Conservation (phyloP, 2,888 invertebrate species). For the Apodemia mormo region DNA sequence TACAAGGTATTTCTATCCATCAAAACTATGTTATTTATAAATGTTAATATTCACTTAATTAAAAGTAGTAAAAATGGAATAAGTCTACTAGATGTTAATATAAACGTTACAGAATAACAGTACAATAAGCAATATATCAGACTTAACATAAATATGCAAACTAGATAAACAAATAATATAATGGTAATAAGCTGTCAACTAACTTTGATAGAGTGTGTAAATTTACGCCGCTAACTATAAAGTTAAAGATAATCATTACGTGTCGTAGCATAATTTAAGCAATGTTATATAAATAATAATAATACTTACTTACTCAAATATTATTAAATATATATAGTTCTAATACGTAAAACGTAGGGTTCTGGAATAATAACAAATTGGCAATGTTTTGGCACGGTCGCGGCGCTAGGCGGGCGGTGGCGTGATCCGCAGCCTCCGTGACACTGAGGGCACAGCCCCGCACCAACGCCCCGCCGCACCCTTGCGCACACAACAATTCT, state of each 20-base stretch:
- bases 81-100: too few species aligned
- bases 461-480: constrained; percentile 41
- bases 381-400: constrained; percentile 50
- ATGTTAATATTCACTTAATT: too few species aligned
- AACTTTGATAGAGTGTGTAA: constrained; percentile 1
- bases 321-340: constrained; percentile 4
- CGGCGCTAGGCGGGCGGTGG: constrained; percentile 64
- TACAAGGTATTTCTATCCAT: too few species aligned
- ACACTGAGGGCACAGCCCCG: constrained; percentile 62
- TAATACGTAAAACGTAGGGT: background rate
- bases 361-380: constrained; percentile 7
- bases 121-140: too few species aligned
- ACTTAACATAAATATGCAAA: background rate
- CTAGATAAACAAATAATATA: constrained; percentile 9
- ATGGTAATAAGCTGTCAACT: constrained; percentile 11
- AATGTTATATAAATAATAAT: background rate
- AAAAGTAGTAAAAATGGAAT: too few species aligned
- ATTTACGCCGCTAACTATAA: constrained; percentile 10
- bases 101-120: too few species aligned
- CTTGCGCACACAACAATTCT: constrained; percentile 48
- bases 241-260: background rate
- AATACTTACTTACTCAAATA: constrained; percentile 8
- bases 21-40: too few species aligned
- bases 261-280: background rate
- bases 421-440: constrained; percentile 76